phyloP scores from a whole-genome alignment of 2,888 invertebrate genomes.

The Margaritifera margaritifera region DNA sequence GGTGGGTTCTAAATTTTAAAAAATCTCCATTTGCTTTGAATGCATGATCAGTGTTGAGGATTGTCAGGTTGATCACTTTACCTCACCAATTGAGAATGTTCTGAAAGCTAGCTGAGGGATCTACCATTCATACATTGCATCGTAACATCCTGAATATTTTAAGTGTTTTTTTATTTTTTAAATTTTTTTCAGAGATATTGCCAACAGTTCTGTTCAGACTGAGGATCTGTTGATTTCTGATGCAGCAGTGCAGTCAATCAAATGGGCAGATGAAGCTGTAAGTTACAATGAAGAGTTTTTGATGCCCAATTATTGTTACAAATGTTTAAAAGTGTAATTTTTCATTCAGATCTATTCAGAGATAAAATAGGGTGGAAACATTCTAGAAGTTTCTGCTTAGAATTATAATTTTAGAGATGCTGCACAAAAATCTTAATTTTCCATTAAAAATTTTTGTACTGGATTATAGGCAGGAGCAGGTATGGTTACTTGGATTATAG shows the following conservation, averaged over 20 bases:
- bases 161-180: conserved; percentile 5
- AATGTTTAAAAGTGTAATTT: neutral
- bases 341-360: neutral
- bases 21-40: no score
- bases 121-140: neutral
- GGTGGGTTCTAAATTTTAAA: no score
- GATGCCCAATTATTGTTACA: neutral
- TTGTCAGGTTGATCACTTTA: no score
- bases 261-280: conserved; percentile 56
- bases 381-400: no score
- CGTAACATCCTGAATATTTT: neutral
- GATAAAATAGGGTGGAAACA: no score
- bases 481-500: no score
- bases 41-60: no score
- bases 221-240: conserved; percentile 54
- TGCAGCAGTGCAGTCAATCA: conserved; percentile 60
- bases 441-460: no score
- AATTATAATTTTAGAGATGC: no score
- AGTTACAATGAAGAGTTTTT: conserved; percentile 9
- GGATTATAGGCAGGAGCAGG: no score
- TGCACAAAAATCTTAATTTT: no score
- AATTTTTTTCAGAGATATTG: conserved; percentile 48
- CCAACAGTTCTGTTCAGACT: conserved; percentile 61
- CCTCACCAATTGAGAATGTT: no score
- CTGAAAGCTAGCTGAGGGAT: neutral